Percentiles rank a stretch among this genome's conserved stretches.
Conservation (phyloP, 2,797 vertebrate species). For the Esox lucius region DNA sequence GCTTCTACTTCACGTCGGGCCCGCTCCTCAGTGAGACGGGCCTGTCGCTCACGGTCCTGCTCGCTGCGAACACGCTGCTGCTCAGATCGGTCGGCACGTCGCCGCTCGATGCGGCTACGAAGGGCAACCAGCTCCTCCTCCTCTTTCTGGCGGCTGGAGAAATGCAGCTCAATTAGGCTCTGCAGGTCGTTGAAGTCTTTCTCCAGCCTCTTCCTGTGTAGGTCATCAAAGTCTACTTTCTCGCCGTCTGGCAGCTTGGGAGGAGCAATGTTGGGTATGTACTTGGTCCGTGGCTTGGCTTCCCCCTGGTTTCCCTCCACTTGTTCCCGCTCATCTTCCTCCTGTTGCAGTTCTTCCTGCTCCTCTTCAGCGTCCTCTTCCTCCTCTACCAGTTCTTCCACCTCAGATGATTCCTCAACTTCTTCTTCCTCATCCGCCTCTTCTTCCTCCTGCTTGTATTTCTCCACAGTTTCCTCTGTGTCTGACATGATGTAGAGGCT, state of each 20-base stretch:
- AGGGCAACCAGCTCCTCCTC: slow-evolving; percentile 77
- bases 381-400: slow-evolving; percentile 24
- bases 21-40: slow-evolving; percentile 65
- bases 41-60: slow-evolving; percentile 69
- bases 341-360: slow-evolving; percentile 35
- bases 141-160: slow-evolving; percentile 78
- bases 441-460: slow-evolving; percentile 59
- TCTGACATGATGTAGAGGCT: slow-evolving; percentile 70
- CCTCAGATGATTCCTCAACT: slow-evolving; percentile 8
- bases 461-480: slow-evolving; percentile 67
- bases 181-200: slow-evolving; percentile 83
- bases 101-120: slow-evolving; percentile 72
- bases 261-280: slow-evolving; percentile 71
- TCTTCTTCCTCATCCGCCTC: slow-evolving; percentile 15
- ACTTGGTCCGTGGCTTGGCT: slow-evolving; percentile 67
- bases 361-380: slow-evolving; percentile 28
- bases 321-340: slow-evolving; percentile 30
- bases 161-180: slow-evolving; percentile 76
- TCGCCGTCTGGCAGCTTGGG: slow-evolving; percentile 81
- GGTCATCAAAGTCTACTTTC: slow-evolving; percentile 81
- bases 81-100: slow-evolving; percentile 72
- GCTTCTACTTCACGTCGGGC: slow-evolving; percentile 74
- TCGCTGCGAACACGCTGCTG: slow-evolving; percentile 73
- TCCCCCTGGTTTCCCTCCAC: slow-evolving; percentile 55
- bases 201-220: slow-evolving; percentile 79